A percentile compares a stretch with the other conserved stretches of the same genome.
phyloP scores from a whole-genome alignment of 2,888 invertebrate genomes.

The Dryomyza anilis region DNA sequence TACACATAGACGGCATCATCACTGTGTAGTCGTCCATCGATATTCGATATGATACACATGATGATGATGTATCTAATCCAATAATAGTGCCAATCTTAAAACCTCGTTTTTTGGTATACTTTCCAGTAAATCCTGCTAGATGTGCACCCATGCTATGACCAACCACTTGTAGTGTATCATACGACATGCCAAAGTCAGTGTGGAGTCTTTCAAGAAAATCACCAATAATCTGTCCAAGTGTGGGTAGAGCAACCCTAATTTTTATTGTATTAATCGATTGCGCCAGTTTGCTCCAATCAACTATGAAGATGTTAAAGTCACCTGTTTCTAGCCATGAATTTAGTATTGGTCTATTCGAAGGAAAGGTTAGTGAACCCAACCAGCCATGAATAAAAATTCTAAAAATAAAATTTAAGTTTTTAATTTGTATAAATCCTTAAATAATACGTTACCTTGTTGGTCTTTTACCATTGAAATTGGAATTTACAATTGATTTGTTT shows the following conservation, averaged over 20 bases:
- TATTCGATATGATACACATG: not conserved
- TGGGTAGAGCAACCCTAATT: not conserved
- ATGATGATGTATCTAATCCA: not conserved
- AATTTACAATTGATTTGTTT: not conserved
- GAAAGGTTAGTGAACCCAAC: not conserved
- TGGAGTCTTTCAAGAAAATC: not conserved
- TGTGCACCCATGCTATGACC: not conserved
- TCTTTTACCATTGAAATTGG: not conserved
- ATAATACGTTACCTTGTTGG: not conserved
- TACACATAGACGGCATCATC: not conserved
- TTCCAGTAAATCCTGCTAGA: not conserved
- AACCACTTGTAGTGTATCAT: not conserved
- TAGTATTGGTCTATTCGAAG: not conserved
- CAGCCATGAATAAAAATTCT: not conserved
- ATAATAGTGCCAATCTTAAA: slow-evolving; percentile 1
- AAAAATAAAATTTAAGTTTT: not conserved
- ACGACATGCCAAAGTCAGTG: not conserved
- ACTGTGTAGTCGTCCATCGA: not conserved
- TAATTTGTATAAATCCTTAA: not conserved
- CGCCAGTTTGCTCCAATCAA: not conserved
- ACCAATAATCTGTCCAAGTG: not conserved
- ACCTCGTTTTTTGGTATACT: not conserved
- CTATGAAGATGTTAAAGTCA: not conserved
- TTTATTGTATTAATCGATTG: not conserved
- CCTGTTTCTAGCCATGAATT: slow-evolving; percentile 3